Base-by-base conservation (phyloP, 2,888 invertebrate species). In the Stictocephala bisonia region DNA sequence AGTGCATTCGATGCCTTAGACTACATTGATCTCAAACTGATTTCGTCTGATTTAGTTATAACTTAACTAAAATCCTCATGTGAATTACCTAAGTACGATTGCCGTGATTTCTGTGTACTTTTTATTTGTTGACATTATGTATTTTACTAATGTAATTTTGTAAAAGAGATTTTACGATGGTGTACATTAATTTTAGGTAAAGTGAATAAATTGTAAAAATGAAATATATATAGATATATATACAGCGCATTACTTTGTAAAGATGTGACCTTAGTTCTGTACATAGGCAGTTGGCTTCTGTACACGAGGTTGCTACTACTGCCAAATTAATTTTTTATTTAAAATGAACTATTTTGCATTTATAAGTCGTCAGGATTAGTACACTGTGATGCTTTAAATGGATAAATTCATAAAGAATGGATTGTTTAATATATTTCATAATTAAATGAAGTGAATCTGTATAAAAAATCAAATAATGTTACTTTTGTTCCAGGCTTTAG, bases 91-190 rank as follows among this genome's bases (percentile, higher is more conserved):
- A 26, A n/a, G n/a, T n/a, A 22, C 24, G 56, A 31, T 31, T 18
- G 60, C 22, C 40, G 60, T 44, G 44, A 44, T 44, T 15, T 44
- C n/a, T 44, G 44, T 44, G 44, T 60, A 60, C 27, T 20, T 60
- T 60, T 60, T 24, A 60, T 60, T 60, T 40, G 60, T 60, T 26
- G 40, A 60, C 35, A 15, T 31, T 24, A 41, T 60, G 40, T 40
- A 60, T 40, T 40, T 60, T 60, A 60, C 35, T 60, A 60, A 41
- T 60, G 60, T 60, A 60, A 26, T 60, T 60, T 60, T 60, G 26
- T 60, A 60, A 60, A 44, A 40, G 60, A 60, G 60, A 35, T 60
- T 60, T 60, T 40, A 31, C 35, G 60, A 60, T 20, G 40, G 40
- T 40, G 60, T 40, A 60, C 24, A 40, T n/a, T n/a, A n/a, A n/a